A percentile compares a stretch with the other conserved stretches of the same genome.
Evolutionary conservation across 2,888 invertebrate genomes (phyloP).

Genomic region (Mantis religiosa): DNA sequence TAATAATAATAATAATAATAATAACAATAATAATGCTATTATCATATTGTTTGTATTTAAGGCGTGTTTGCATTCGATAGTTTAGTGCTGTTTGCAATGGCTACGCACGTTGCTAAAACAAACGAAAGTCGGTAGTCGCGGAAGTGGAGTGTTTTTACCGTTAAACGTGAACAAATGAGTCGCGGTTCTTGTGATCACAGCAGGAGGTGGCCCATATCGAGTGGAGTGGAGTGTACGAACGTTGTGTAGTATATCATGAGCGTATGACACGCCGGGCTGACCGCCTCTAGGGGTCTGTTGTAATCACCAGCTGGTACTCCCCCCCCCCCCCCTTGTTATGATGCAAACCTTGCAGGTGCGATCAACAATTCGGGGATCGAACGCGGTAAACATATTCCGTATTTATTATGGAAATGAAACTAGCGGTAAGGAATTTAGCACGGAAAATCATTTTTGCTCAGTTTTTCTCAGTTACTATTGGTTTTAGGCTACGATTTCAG

Average conservation of each 20-base stretch:
- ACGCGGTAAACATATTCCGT: not conserved
- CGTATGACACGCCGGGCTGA: slow-evolving; percentile 3
- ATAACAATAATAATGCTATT: no score
- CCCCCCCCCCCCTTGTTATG: slow-evolving; percentile 1
- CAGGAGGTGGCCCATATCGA: not conserved
- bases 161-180: not conserved
- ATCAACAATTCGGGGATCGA: not conserved
- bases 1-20: no score
- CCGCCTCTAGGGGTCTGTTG: not conserved
- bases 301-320: not conserved
- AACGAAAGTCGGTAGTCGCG: not conserved
- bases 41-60: no score
- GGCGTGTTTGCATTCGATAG: no score
- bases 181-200: not conserved
- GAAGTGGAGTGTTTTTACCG: not conserved
- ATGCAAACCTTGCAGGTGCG: not conserved
- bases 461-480: no score
- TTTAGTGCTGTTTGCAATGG: no score
- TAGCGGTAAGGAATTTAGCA: no score
- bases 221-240: not conserved
- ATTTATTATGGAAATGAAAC: no score
- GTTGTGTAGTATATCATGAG: not conserved
- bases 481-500: no score
- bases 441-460: no score
- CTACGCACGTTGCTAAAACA: no score